A percentile compares a stretch with the other conserved stretches of the same genome.
These are phyloP conservation scores for Phymorhynchus buccinoides DNA, from an alignment of 1,140 invertebrate genomes.

Conservation along the genomic window DNA sequence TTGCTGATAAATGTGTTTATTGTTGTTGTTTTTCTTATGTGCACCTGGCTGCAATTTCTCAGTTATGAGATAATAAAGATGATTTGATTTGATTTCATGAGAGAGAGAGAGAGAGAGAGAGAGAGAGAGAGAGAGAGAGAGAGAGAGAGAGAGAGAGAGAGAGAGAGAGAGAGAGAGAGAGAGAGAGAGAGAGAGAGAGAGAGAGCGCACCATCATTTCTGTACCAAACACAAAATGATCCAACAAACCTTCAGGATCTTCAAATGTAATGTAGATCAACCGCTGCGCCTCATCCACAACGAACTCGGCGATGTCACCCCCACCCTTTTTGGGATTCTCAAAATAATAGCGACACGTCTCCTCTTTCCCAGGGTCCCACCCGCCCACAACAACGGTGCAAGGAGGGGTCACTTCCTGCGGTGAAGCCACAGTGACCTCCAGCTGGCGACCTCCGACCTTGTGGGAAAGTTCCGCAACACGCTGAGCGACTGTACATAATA, in stretches of 20 bases:
- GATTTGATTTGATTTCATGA: no score
- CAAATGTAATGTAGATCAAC: slow-evolving; percentile 48
- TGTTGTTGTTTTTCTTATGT: no score
- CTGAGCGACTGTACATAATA: slow-evolving; percentile 25
- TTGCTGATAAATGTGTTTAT: no score
- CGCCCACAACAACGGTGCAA: neutral
- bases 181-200: no score
- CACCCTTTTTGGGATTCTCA: slow-evolving; percentile 51
- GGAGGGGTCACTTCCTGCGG: slow-evolving; percentile 5
- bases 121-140: no score
- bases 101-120: no score
- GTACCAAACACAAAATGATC: no score
- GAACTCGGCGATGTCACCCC: slow-evolving; percentile 43
- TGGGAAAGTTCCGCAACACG: neutral
- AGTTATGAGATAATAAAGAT: no score
- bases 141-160: no score
- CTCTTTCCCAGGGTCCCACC: neutral
- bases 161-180: no score
- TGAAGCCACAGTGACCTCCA: slow-evolving; percentile 26
- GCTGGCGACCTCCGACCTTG: slow-evolving; percentile 2
- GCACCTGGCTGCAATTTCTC: no score
- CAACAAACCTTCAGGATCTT: slow-evolving; percentile 52
- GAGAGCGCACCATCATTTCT: no score
- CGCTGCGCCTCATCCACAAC: slow-evolving; percentile 36
- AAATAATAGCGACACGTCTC: slow-evolving; percentile 41